Percentiles rank a stretch among this genome's conserved stretches.
Evolutionary conservation across 2,113 vertebrate genomes (phyloP).

Genomic region (Micronycteris hirsuta): DNA sequence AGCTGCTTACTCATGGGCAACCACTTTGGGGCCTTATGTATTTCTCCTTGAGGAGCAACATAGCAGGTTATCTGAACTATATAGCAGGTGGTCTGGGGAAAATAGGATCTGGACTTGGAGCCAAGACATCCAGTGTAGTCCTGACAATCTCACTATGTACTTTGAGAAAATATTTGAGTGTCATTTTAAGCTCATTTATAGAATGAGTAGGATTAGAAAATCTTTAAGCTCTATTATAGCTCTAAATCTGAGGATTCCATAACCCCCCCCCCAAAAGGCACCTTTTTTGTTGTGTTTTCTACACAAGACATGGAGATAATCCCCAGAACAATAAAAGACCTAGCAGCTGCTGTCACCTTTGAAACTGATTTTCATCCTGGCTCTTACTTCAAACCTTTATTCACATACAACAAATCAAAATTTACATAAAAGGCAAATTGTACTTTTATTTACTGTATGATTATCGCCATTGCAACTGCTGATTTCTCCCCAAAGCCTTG

Average conservation of each 20-base stretch:
- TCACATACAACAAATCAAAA: constrained; percentile 71
- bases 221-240: background rate
- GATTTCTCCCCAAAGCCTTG: constrained; percentile 79
- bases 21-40: background rate
- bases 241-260: background rate
- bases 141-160: background rate
- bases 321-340: constrained; percentile 25
- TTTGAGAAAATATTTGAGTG: background rate
- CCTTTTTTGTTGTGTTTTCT: constrained; percentile 2
- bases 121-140: background rate
- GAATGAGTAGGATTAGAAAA: background rate
- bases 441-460: constrained; percentile 83
- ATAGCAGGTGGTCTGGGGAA: background rate
- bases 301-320: background rate
- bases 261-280: background rate
- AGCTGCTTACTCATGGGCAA: background rate
- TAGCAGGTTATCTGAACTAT: background rate
- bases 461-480: constrained; percentile 73
- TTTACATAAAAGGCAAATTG: constrained; percentile 71
- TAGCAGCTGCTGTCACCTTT: constrained; percentile 24
- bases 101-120: background rate
- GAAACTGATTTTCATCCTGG: constrained; percentile 50
- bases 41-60: background rate
- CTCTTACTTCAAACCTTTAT: constrained; percentile 63
- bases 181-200: background rate